Conservation (phyloP, 1,140 invertebrate genomes). For the Drosophila melanica region DNA sequence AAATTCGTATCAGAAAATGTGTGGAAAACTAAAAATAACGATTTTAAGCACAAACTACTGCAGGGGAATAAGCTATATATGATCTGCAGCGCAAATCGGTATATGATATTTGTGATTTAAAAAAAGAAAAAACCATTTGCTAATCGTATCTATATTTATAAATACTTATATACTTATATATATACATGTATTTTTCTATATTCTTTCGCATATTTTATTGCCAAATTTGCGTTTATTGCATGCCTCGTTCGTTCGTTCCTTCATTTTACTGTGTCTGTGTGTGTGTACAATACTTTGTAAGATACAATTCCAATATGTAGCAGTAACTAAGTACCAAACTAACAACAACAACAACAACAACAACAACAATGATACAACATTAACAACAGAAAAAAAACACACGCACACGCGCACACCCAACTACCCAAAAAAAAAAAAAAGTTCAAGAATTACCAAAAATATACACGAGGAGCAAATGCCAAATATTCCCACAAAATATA, state of each 20-base stretch:
- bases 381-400: conserved; percentile 21
- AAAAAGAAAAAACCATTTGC: conserved; percentile 2
- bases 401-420: conserved; percentile 22
- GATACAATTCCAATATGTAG: conserved; percentile 73
- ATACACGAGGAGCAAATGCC: neutral
- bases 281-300: conserved; percentile 79
- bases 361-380: conserved; percentile 37
- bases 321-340: conserved; percentile 47
- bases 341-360: conserved; percentile 23
- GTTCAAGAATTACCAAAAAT: neutral
- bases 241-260: conserved; percentile 75
- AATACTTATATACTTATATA: conserved; percentile 54
- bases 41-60: neutral
- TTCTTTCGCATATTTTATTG: conserved; percentile 75
- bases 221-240: conserved; percentile 69
- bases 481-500: neutral
- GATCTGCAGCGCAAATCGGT: conserved; percentile 23
- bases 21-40: too few species aligned
- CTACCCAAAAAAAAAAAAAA: neutral
- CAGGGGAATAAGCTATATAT: conserved; percentile 1
- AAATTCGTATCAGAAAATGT: too few species aligned
- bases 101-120: conserved; percentile 14
- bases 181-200: conserved; percentile 69
- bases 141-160: conserved; percentile 48
- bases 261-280: conserved; percentile 81